Conservation (phyloP, 2,888 invertebrate species). For the Leucoptera coffeella region DNA sequence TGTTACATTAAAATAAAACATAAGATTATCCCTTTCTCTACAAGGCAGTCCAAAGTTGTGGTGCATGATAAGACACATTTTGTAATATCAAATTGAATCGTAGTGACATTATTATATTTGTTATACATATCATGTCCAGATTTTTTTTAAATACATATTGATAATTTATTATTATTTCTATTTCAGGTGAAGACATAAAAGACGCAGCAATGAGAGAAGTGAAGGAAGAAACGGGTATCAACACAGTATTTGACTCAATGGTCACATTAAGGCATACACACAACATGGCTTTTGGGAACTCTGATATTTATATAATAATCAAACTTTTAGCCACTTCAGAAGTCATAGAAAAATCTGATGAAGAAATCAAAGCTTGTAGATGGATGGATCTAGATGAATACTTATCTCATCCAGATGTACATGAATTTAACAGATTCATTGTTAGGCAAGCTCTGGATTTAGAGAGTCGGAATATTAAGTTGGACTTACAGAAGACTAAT, state of each 20-base stretch:
- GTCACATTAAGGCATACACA: slow-evolving; percentile 75
- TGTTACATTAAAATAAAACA: too few species aligned
- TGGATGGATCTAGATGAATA: slow-evolving; percentile 82
- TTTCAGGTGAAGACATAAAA: slow-evolving; percentile 75
- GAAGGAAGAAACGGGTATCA: slow-evolving; percentile 83
- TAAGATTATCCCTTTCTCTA: too few species aligned
- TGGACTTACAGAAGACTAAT: slow-evolving; percentile 47
- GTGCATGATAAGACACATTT: too few species aligned
- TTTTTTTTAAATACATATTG: too few species aligned
- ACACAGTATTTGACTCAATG: slow-evolving; percentile 68
- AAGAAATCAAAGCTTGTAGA: slow-evolving; percentile 69
- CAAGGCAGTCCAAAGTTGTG: too few species aligned
- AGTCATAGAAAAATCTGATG: slow-evolving; percentile 61
- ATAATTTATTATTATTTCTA: too few species aligned
- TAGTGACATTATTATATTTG: too few species aligned
- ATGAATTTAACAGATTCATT: slow-evolving; percentile 64
- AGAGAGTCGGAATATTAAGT: slow-evolving; percentile 51
- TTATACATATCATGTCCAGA: too few species aligned
- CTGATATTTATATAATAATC: slow-evolving; percentile 81
- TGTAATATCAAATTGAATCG: too few species aligned
- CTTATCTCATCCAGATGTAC: slow-evolving; percentile 63
- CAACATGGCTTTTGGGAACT: slow-evolving; percentile 69
- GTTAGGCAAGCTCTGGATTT: slow-evolving; percentile 62
- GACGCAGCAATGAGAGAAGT: slow-evolving; percentile 83
- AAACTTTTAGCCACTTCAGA: slow-evolving; percentile 59